A percentile compares a stretch with the other conserved stretches of the same genome.
Evolutionary conservation across 2,888 invertebrate species (phyloP).

Genomic region (Automeris io): DNA sequence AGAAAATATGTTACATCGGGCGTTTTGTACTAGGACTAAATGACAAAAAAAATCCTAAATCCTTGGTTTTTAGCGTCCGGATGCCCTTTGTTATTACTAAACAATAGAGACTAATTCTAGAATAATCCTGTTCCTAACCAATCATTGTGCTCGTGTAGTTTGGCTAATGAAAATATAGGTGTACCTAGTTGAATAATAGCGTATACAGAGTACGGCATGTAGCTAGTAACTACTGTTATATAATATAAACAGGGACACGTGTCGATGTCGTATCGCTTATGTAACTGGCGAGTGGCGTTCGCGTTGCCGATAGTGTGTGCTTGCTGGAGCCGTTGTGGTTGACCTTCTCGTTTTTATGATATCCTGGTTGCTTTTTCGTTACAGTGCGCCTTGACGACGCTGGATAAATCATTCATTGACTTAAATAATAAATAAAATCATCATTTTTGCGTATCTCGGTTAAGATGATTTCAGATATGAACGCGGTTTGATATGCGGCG

Average conservation of each 20-base stretch:
- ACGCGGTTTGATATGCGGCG: too few relatives aligned
- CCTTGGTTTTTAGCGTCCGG: too few relatives aligned
- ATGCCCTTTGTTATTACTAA: too few relatives aligned
- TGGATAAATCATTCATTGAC: too few relatives aligned
- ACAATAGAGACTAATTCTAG: slow-evolving; percentile 1
- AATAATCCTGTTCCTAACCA: slow-evolving; percentile 11
- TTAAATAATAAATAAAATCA: too few relatives aligned
- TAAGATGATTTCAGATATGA: too few relatives aligned
- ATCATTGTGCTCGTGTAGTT: slow-evolving; percentile 14
- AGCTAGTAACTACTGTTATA: slow-evolving; percentile 37
- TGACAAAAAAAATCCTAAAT: too few relatives aligned
- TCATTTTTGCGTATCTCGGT: too few relatives aligned
- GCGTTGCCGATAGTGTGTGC: slow-evolving; percentile 9
- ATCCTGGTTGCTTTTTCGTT: slow-evolving; percentile 13
- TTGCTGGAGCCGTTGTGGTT: slow-evolving; percentile 6
- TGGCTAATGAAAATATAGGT: slow-evolving; percentile 21
- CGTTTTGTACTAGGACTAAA: too few relatives aligned
- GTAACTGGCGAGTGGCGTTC: slow-evolving; percentile 30
- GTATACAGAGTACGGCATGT: slow-evolving; percentile 15
- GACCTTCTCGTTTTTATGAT: slow-evolving; percentile 16
- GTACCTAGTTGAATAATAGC: slow-evolving; percentile 12
- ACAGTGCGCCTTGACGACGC: background rate
- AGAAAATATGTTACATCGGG: too few relatives aligned
- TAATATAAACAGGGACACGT: slow-evolving; percentile 57
- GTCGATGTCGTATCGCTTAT: slow-evolving; percentile 37